phyloP scores from a whole-genome alignment of 2,888 invertebrate species.

The Ennomos fuscantarius region DNA sequence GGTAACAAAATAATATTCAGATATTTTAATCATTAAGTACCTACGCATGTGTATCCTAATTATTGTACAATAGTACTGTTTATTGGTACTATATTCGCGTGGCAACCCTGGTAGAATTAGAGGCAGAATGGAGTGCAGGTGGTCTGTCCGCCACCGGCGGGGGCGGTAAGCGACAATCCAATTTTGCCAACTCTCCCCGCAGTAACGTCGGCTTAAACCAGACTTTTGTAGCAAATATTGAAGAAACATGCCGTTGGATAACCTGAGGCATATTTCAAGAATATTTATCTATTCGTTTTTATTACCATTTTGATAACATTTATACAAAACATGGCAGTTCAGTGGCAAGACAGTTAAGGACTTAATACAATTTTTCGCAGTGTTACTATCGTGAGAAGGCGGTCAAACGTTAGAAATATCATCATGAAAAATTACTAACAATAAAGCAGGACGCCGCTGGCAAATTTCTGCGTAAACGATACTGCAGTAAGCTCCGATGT shows the following conservation, averaged over 20 bases:
- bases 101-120: constrained; percentile 25
- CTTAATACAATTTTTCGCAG: too few relatives aligned
- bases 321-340: too few relatives aligned
- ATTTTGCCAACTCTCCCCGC: constrained; percentile 44
- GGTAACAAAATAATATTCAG: too few relatives aligned
- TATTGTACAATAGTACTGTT: too few relatives aligned
- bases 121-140: constrained; percentile 41
- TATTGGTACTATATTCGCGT: background rate
- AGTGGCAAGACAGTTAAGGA: too few relatives aligned
- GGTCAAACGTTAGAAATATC: background rate
- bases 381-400: too few relatives aligned
- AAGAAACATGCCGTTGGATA: constrained; percentile 9
- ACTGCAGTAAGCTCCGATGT: constrained; percentile 5
- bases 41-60: too few relatives aligned
- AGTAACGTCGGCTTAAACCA: constrained; percentile 26
- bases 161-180: constrained; percentile 45
- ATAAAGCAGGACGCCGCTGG: constrained; percentile 16
- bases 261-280: background rate
- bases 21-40: too few relatives aligned
- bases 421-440: constrained; percentile 22
- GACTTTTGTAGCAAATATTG: constrained; percentile 33
- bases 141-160: constrained; percentile 29
- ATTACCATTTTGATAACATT: too few relatives aligned
- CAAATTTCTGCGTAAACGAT: constrained; percentile 17
- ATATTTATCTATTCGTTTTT: too few relatives aligned